phyloP scores from a whole-genome alignment of 2,797 vertebrate species.

The Paratrypauchen microcephalus region DNA sequence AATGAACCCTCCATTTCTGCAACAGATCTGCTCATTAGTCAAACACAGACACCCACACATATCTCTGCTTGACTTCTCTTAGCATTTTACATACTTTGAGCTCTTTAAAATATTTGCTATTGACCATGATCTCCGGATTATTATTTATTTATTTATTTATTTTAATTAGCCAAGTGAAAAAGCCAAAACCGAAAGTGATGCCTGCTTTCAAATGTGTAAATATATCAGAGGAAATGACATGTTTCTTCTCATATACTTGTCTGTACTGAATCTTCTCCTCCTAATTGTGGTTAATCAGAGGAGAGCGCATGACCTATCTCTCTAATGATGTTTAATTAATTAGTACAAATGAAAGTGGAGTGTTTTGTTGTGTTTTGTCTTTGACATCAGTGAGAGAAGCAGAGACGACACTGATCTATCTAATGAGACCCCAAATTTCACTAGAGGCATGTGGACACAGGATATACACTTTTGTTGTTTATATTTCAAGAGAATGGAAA shows the following conservation, averaged over 20 bases:
- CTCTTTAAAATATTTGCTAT: not conserved
- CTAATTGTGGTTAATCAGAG: slow-evolving; percentile 23
- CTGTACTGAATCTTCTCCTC: not conserved
- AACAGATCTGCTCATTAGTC: slow-evolving; percentile 18
- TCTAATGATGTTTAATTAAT: slow-evolving; percentile 40
- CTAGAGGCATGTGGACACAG: slow-evolving; percentile 40
- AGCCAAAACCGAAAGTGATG: not conserved
- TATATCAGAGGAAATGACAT: not conserved
- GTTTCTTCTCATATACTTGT: not conserved
- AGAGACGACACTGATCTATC: slow-evolving; percentile 10
- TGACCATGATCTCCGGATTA: not conserved
- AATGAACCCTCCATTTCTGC: slow-evolving; percentile 2
- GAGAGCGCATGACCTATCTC: slow-evolving; percentile 21
- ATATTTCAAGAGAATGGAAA: no score
- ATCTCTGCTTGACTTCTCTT: not conserved
- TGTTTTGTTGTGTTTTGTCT: slow-evolving; percentile 32
- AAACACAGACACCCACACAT: slow-evolving; percentile 2
- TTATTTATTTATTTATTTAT: not conserved
- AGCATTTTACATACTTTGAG: not conserved
- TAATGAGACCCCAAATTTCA: slow-evolving; percentile 37
- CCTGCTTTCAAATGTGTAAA: not conserved
- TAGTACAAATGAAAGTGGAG: slow-evolving; percentile 44
- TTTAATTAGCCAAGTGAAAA: not conserved
- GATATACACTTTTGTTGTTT: slow-evolving; percentile 2
- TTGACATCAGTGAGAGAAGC: slow-evolving; percentile 17